Evolutionary conservation across 2,888 invertebrate species (phyloP).

Genomic region (Sinelater perroti): DNA sequence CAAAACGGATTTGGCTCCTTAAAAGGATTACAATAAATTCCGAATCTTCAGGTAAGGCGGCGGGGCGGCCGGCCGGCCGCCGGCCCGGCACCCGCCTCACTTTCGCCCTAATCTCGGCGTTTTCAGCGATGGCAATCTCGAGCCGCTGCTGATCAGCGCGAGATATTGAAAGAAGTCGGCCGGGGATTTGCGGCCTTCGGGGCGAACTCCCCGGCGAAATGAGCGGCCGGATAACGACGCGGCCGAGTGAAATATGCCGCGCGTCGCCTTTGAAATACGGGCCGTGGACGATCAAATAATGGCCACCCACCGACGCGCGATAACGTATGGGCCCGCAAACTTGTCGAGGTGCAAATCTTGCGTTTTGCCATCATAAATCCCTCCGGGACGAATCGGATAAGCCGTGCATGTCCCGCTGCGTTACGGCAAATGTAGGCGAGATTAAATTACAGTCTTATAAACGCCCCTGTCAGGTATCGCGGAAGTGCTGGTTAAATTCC

Average conservation of each 20-base stretch:
- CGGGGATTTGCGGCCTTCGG: conserved; percentile 22
- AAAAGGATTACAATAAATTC: conserved; percentile 42
- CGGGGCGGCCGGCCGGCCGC: too few species aligned
- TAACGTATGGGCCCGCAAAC: conserved; percentile 30
- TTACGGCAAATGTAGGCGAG: conserved; percentile 19
- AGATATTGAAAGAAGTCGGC: conserved; percentile 23
- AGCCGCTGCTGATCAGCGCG: conserved; percentile 12
- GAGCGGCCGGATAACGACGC: conserved; percentile 35
- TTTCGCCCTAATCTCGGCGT: conserved; percentile 5
- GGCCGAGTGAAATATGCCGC: conserved; percentile 34
- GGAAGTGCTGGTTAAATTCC: conserved; percentile 19
- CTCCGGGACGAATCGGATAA: conserved; percentile 23
- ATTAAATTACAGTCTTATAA: conserved; percentile 25
- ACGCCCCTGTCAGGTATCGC: conserved; percentile 19
- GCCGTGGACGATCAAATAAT: conserved; percentile 43
- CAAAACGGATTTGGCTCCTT: conserved; percentile 46
- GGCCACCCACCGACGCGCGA: conserved; percentile 38
- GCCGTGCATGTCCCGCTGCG: conserved; percentile 25
- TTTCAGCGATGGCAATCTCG: conserved; percentile 13
- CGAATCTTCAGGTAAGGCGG: conserved; percentile 34
- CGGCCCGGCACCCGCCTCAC: neutral
- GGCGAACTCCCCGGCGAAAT: conserved; percentile 34
- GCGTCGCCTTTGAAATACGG: conserved; percentile 39
- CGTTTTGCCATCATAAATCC: conserved; percentile 30
- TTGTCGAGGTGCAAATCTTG: conserved; percentile 35